Evolutionary conservation across 2,797 vertebrate genomes (phyloP), one percentile per base, ranked within the genome.

Genomic region (Pangasius macronema): DNA sequence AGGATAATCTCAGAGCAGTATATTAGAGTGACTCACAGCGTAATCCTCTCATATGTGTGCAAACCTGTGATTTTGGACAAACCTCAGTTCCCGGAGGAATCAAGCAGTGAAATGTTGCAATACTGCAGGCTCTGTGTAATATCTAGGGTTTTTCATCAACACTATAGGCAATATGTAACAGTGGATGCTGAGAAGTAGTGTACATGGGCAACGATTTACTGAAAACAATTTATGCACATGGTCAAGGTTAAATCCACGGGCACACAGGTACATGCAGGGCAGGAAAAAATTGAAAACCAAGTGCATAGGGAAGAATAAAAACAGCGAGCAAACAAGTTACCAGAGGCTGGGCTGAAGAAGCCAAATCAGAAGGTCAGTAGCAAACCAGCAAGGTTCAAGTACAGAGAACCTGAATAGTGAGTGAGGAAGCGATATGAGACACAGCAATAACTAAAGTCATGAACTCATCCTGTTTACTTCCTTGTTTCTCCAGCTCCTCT

Each of bases 1-100:
- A 70, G 88, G 87, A 89, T 91, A 89, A 92, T 91, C 90, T 89
- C 80, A 73, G 85, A 88, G 67, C 55, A 80, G 81, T 86, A 83
- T 86, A 86, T 88, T 70, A 84, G 81, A 83, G 82, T 53, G 51
- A 85, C 83, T 83, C n/a, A 75, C 3, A 3, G 82, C 20, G 8
- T 90, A 88, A 88, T 89, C 88, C 87, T 82, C 82, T 75, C 42
- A 49, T 83, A 79, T 77, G 61, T 82, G 30, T 75, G 53, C 79
- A 70, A 73, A n/a, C 68, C 72, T 73, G 36, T 72, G 49, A 83
- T 75, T 84, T 42, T 76, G 49, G 57, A 63, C 80, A 75, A 73
- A 61, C 68, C 68, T 65, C 13, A 3, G 33, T 65, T 83, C 86
- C 61, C 7, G 2, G 20, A 53, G 33, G 20, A 9, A 33, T 33